Percentiles rank a stretch among this genome's conserved stretches.
Evolutionary conservation across 2,113 vertebrate species (phyloP).

Genomic region (Numida meleagris): DNA sequence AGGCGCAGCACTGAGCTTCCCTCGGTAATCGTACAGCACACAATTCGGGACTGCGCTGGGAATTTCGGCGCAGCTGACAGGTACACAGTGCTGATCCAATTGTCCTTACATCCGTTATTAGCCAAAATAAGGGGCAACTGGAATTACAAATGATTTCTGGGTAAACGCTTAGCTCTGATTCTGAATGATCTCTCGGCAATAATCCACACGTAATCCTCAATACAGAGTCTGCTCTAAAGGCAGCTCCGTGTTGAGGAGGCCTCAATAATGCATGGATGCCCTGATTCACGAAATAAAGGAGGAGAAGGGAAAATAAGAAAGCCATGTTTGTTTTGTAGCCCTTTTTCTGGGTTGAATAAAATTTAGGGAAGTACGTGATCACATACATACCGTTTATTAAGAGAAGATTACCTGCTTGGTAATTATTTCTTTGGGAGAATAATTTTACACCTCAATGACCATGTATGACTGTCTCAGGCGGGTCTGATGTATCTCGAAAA

Average conservation of each 20-base stretch:
- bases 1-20: neutral
- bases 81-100: conserved; percentile 43
- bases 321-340: neutral
- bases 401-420: neutral
- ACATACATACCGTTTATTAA: neutral
- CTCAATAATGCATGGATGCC: neutral
- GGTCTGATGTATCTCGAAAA: conserved; percentile 26
- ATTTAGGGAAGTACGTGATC: neutral
- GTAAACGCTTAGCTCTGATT: neutral
- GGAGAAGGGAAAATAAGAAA: neutral
- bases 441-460: conserved; percentile 12
- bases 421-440: conserved; percentile 23
- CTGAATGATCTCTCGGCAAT: conserved; percentile 47
- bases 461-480: neutral
- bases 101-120: conserved; percentile 43
- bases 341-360: neutral
- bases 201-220: conserved; percentile 53
- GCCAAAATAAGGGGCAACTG: conserved; percentile 46
- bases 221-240: neutral
- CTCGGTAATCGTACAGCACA: neutral
- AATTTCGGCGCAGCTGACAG: conserved; percentile 36
- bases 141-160: conserved; percentile 58
- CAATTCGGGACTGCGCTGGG: neutral
- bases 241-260: neutral
- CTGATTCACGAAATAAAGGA: neutral